Base-by-base conservation (phyloP, 2,113 vertebrate genomes). In the Neotoma lepida region DNA sequence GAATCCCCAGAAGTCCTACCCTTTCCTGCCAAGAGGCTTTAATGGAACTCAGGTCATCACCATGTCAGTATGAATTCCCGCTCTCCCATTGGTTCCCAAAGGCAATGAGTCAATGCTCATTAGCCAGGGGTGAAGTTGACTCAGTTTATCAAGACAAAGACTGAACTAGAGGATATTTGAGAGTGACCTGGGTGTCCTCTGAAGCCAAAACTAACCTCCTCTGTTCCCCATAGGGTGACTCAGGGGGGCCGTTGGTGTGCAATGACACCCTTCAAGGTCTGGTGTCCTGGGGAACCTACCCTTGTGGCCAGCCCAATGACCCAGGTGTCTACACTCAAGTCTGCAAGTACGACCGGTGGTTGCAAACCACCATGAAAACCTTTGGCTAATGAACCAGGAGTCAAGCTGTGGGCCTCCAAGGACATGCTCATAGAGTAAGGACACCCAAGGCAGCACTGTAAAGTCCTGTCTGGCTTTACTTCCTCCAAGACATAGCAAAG, bases 311-410 rank as follows among this genome's bases (percentile, higher is more conserved):
- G 30, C 90, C 94, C 64, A 97, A 97, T 0, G 61, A 97, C 35
- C 98, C 98, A 2, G 97, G 96, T 1, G 98, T 98, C 71, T 98
- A 98, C 63, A 97, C 97, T 17, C 97, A 98, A 93, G 96, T 98
- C 74, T 98, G 97, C 85, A 98, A 97, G 84, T 97, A 88, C 14
- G 0, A 30, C 2, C 2, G 46, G 0, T 98, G 98, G 98, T 91
- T 98, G 41, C 24, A 58, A 0, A 0, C 81, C 1, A 97, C 92
- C 58, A 97, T 98, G 4, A 92, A n/a, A 85, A 76, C 0, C 1
- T 2, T 87, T 26, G 0, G 39, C 9, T 97, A 51, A 87, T 0
- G 3, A 28, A 3, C 58, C 26, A 14, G 15, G 64, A 56, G 39
- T n/a, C 15, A 15, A 46, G 7, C 15, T 12, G 9, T 24, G 33